Evolutionary conservation across 2,113 vertebrate species (phyloP).

Genomic region (Gnathochromis pfefferi): DNA sequence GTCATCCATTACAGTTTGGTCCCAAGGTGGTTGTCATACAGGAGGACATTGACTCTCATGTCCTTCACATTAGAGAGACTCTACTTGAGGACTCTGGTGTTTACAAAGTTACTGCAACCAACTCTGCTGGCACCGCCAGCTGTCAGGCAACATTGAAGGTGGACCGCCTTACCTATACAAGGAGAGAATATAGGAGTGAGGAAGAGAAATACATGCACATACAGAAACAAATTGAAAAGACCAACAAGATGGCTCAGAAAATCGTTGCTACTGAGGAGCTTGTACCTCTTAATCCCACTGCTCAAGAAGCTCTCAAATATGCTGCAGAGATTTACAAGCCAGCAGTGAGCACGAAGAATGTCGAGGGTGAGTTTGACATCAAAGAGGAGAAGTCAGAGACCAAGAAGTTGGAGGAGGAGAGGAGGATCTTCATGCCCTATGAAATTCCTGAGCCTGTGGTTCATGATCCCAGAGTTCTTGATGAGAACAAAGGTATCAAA

Average conservation of each 20-base stretch:
- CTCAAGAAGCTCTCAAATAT: slow-evolving; percentile 91
- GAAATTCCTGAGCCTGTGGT: slow-evolving; percentile 86
- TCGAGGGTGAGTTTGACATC: slow-evolving; percentile 93
- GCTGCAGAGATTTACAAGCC: slow-evolving; percentile 93
- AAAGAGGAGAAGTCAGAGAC: slow-evolving; percentile 75
- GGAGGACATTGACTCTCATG: slow-evolving; percentile 86
- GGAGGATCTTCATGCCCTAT: slow-evolving; percentile 89
- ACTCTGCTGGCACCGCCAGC: slow-evolving; percentile 85
- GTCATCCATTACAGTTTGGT: slow-evolving; percentile 80
- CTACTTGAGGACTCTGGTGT: slow-evolving; percentile 89
- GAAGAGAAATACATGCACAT: slow-evolving; percentile 83
- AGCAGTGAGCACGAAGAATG: slow-evolving; percentile 89
- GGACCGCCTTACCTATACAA: slow-evolving; percentile 85
- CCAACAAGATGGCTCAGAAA: slow-evolving; percentile 88
- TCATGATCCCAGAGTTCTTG: slow-evolving; percentile 70
- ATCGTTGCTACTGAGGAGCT: slow-evolving; percentile 81
- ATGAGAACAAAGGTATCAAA: slow-evolving; percentile 89
- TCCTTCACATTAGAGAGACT: slow-evolving; percentile 88
- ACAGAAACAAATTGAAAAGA: slow-evolving; percentile 92
- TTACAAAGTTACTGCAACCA: slow-evolving; percentile 93
- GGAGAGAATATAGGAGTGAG: slow-evolving; percentile 86
- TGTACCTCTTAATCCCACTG: slow-evolving; percentile 83
- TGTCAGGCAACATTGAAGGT: slow-evolving; percentile 92
- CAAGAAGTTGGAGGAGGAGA: slow-evolving; percentile 79
- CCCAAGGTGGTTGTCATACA: slow-evolving; percentile 85